Conservation (phyloP, 2,113 vertebrate species). For the Peromyscus polionotus region DNA sequence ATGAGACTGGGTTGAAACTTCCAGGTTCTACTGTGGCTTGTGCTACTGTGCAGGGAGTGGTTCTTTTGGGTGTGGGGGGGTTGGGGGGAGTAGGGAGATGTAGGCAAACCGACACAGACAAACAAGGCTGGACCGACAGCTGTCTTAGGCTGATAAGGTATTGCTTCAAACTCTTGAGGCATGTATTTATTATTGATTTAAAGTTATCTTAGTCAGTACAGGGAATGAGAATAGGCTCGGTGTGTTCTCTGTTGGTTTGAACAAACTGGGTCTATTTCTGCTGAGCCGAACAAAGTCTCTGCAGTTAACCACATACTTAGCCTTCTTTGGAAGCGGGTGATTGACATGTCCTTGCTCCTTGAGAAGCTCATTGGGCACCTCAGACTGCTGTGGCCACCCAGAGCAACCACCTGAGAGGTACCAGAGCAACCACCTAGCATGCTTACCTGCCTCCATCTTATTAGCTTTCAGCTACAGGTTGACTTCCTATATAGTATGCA, state of each 20-base stretch:
- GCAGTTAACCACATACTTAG: background rate
- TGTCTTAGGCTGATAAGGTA: background rate
- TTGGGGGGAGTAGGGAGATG: background rate
- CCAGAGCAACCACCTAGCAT: too few relatives aligned
- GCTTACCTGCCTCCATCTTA: background rate
- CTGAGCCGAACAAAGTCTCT: background rate
- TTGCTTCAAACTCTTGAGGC: conserved; percentile 49
- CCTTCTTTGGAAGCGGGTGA: background rate
- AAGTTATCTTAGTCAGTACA: conserved; percentile 4
- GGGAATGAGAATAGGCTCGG: background rate
- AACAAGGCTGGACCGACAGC: background rate
- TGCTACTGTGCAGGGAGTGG: background rate
- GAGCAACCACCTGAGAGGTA: background rate
- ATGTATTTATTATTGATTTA: conserved; percentile 50
- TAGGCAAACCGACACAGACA: conserved; percentile 26
- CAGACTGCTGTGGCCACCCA: background rate
- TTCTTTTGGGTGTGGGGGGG: background rate
- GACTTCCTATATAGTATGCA: background rate
- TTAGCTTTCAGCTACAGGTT: background rate
- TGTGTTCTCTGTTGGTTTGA: conserved; percentile 29
- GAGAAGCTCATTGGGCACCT: background rate
- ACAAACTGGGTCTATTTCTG: conserved; percentile 24
- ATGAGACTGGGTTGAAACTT: background rate
- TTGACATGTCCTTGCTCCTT: background rate
- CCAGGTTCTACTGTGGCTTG: background rate